A percentile compares a stretch with the other conserved stretches of the same genome.
phyloP scores from a whole-genome alignment of 1,140 invertebrate genomes.

The Drosophila micromelanica region DNA sequence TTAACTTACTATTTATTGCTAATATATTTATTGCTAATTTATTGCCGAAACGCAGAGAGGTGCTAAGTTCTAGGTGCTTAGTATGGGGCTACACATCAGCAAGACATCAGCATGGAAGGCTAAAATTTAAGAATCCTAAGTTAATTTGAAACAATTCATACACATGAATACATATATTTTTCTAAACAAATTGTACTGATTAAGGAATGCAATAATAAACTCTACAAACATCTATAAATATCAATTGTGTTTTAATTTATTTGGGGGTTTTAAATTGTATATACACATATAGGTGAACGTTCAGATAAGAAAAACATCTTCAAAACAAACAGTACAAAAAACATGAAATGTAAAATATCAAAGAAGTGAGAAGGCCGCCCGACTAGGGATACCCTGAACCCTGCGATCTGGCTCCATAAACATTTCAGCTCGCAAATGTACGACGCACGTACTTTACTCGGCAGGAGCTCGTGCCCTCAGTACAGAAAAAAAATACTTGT shows the following conservation, averaged over 20 bases:
- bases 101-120: slow-evolving; percentile 29
- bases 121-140: slow-evolving; percentile 44
- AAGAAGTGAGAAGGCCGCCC: too few relatives aligned
- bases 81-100: slow-evolving; percentile 28
- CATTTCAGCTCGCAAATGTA: too few relatives aligned
- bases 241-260: not conserved
- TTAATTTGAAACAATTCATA: slow-evolving; percentile 34
- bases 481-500: too few relatives aligned
- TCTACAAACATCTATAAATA: slow-evolving; percentile 47
- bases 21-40: slow-evolving; percentile 53
- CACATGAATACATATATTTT: slow-evolving; percentile 35
- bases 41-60: slow-evolving; percentile 65
- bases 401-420: too few relatives aligned
- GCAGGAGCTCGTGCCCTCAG: too few relatives aligned
- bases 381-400: too few relatives aligned
- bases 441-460: too few relatives aligned
- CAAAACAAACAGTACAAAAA: too few relatives aligned
- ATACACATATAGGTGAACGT: too few relatives aligned
- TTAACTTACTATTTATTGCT: slow-evolving; percentile 63
- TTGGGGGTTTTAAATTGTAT: too few relatives aligned
- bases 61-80: slow-evolving; percentile 66
- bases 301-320: too few relatives aligned
- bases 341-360: too few relatives aligned
- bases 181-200: slow-evolving; percentile 82
- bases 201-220: slow-evolving; percentile 83